These are phyloP conservation scores for Belgica antarctica DNA, from an alignment of 2,888 invertebrate species.

Conservation along the genomic window DNA sequence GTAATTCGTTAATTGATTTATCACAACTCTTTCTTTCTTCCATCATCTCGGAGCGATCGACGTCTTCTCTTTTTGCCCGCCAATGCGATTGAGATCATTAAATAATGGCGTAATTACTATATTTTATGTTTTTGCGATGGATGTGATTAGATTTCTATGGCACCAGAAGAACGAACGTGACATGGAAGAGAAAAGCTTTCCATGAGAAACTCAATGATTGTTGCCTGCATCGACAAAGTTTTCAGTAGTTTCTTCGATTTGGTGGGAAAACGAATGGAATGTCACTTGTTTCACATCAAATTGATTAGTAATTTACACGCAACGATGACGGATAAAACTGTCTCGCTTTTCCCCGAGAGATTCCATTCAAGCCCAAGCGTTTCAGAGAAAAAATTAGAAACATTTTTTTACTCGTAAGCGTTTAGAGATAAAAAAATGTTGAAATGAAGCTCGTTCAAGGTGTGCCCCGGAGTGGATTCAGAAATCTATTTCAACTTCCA, in stretches of 20 bases:
- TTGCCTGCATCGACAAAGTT: too few species aligned
- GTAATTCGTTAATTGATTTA: slow-evolving; percentile 43
- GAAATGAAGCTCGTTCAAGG: neutral
- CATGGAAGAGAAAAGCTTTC: neutral
- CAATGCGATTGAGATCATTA: slow-evolving; percentile 31
- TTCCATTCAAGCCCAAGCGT: neutral
- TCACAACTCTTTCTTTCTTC: slow-evolving; percentile 9
- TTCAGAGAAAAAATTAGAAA: neutral
- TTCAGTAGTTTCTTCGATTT: neutral
- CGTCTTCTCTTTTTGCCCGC: neutral
- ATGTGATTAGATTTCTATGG: slow-evolving; percentile 26
- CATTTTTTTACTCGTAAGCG: too few species aligned
- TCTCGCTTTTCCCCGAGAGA: neutral
- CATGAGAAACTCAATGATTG: neutral
- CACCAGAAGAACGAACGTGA: slow-evolving; percentile 9
- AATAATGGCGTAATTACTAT: slow-evolving; percentile 38
- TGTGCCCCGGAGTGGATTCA: slow-evolving; percentile 22
- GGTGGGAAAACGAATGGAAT: slow-evolving; percentile 8
- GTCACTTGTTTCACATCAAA: slow-evolving; percentile 7
- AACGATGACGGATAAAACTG: slow-evolving; percentile 2
- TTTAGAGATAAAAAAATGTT: neutral
- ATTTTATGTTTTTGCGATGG: slow-evolving; percentile 24
- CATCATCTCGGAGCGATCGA: neutral
- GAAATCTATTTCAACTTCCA: neutral
- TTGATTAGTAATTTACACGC: neutral